Evolutionary conservation across 1,140 invertebrate genomes (phyloP).

Genomic region (Drosophila sproati): DNA sequence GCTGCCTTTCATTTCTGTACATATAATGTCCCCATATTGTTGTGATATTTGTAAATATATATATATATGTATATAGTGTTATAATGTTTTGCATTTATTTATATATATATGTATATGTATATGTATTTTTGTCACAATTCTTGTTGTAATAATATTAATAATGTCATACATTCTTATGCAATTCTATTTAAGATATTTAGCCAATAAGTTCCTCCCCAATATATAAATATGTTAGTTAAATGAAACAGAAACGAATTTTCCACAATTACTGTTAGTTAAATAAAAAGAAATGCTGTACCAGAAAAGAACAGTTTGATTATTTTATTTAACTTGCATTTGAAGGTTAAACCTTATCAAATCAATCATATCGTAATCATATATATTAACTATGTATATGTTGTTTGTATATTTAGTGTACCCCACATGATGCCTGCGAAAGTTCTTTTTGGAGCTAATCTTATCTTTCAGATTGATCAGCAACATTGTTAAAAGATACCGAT

Average conservation of each 20-base stretch:
- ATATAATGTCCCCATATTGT: constrained; percentile 58
- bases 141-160: constrained; percentile 22
- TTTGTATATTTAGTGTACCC: neutral
- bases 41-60: constrained; percentile 79
- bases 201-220: constrained; percentile 19
- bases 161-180: constrained; percentile 30
- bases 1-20: constrained; percentile 30
- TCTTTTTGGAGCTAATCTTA: neutral
- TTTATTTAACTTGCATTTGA: neutral
- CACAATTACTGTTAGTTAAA: constrained; percentile 33
- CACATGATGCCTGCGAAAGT: constrained; percentile 1
- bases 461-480: neutral
- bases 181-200: constrained; percentile 46
- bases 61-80: constrained; percentile 48
- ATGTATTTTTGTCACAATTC: constrained; percentile 62
- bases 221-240: neutral
- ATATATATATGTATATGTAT: constrained; percentile 17
- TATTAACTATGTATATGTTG: neutral
- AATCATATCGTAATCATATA: neutral
- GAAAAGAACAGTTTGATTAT: neutral
- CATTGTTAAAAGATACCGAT: no score
- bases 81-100: constrained; percentile 15
- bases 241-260: constrained; percentile 50
- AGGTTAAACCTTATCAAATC: constrained; percentile 26
- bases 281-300: constrained; percentile 48